These are phyloP conservation scores for Catagonus wagneri DNA, from an alignment of 2,113 vertebrate species.

Conservation along the genomic window DNA sequence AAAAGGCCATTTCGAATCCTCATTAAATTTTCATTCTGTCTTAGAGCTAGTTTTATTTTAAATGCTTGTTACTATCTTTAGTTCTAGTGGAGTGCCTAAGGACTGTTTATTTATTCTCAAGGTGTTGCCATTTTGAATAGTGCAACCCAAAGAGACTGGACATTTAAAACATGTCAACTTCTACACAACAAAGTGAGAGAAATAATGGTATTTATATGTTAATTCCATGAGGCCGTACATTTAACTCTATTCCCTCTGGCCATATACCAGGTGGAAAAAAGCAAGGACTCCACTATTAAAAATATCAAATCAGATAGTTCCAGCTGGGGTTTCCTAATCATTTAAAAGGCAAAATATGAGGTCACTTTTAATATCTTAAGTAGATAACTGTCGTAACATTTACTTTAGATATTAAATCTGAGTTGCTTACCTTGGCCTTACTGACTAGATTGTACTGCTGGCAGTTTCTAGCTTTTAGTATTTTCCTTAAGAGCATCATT, in stretches of 20 bases:
- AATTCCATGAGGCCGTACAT: conserved; percentile 69
- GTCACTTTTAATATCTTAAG: conserved; percentile 80
- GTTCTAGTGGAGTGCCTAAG: neutral
- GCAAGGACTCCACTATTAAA: conserved; percentile 74
- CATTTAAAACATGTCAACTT: conserved; percentile 67
- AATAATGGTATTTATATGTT: conserved; percentile 77
- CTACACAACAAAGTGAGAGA: conserved; percentile 37
- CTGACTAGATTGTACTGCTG: conserved; percentile 15
- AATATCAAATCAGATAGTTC: conserved; percentile 75
- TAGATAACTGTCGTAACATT: conserved; percentile 74
- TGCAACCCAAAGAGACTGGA: conserved; percentile 21
- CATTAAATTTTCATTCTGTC: conserved; percentile 62
- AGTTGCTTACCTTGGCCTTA: conserved; percentile 37
- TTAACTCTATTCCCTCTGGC: conserved; percentile 77
- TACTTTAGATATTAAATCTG: conserved; percentile 79
- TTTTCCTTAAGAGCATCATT: conserved; percentile 51
- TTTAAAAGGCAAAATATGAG: conserved; percentile 77
- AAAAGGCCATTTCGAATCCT: conserved; percentile 48
- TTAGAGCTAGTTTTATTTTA: conserved; percentile 34
- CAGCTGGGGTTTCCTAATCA: conserved; percentile 79
- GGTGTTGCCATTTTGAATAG: conserved; percentile 57
- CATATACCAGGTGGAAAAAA: conserved; percentile 78
- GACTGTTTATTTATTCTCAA: conserved; percentile 28
- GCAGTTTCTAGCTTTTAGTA: conserved; percentile 24
- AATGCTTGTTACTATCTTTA: conserved; percentile 36